These are phyloP conservation scores for Alouatta palliata DNA, from an alignment of 2,113 vertebrate genomes.

Conservation along the genomic window DNA sequence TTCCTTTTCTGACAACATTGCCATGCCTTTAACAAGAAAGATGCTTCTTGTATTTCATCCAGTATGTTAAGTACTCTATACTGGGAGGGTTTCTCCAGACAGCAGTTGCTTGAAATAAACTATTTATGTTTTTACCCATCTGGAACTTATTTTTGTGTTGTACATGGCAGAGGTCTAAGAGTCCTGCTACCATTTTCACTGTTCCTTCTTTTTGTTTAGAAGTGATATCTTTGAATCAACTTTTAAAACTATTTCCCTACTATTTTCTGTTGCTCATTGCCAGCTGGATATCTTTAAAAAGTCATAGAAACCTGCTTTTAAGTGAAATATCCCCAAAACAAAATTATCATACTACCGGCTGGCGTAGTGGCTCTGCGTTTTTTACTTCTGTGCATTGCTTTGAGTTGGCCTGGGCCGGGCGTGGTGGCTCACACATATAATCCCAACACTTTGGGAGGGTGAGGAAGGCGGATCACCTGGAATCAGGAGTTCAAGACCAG, in stretches of 20 bases:
- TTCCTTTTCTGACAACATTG: conserved; percentile 68
- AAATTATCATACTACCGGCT: background rate
- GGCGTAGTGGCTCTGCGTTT: background rate
- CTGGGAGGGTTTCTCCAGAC: conserved; percentile 64
- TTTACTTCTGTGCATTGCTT: conserved; percentile 10
- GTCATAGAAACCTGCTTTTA: conserved; percentile 36
- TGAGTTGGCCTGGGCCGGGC: background rate
- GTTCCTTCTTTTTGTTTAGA: conserved; percentile 16
- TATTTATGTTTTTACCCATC: conserved; percentile 47
- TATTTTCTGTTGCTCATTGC: conserved; percentile 18
- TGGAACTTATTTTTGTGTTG: conserved; percentile 48
- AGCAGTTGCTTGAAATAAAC: conserved; percentile 60
- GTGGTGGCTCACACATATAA: too few species aligned
- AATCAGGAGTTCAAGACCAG: too few species aligned
- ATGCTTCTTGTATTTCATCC: conserved; percentile 64
- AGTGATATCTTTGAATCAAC: conserved; percentile 3
- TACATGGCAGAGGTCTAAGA: conserved; percentile 47
- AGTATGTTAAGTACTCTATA: conserved; percentile 72
- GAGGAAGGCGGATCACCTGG: background rate
- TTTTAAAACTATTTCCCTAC: background rate
- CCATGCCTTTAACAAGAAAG: conserved; percentile 70
- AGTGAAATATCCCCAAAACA: conserved; percentile 49
- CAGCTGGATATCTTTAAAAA: conserved; percentile 45
- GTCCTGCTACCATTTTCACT: background rate
- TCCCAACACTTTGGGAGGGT: background rate